Evolutionary conservation across 2,113 vertebrate genomes (phyloP).

Genomic region (Rhabdornis inornatus): DNA sequence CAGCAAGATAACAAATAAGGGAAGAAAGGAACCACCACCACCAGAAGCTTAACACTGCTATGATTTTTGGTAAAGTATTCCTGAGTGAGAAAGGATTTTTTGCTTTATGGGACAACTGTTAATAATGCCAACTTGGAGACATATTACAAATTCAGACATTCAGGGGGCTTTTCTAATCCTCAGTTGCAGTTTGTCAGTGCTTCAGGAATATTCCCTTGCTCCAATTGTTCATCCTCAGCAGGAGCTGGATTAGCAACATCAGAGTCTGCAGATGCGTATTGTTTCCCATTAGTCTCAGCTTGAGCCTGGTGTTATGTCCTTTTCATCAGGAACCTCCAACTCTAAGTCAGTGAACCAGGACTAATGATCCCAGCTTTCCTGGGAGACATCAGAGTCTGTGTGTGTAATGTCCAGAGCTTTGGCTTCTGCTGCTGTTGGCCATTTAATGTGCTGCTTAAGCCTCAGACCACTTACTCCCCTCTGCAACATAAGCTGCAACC

Average conservation of each 20-base stretch:
- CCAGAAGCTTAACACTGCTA: background rate
- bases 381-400: slow-evolving; percentile 42
- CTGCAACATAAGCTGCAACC: background rate
- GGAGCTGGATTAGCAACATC: slow-evolving; percentile 66
- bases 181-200: slow-evolving; percentile 50
- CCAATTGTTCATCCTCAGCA: slow-evolving; percentile 59
- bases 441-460: slow-evolving; percentile 43
- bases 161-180: slow-evolving; percentile 56
- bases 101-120: background rate
- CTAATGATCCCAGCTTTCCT: slow-evolving; percentile 68
- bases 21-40: background rate
- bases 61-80: background rate
- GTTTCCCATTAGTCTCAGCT: slow-evolving; percentile 66
- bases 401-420: slow-evolving; percentile 28
- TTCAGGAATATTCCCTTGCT: slow-evolving; percentile 53
- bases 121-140: slow-evolving; percentile 13
- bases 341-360: slow-evolving; percentile 63
- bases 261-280: slow-evolving; percentile 66
- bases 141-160: slow-evolving; percentile 51
- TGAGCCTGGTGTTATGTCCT: slow-evolving; percentile 59
- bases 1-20: background rate
- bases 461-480: slow-evolving; percentile 16
- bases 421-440: slow-evolving; percentile 8
- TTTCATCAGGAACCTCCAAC: slow-evolving; percentile 59
- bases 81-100: background rate